A percentile compares a stretch with the other conserved stretches of the same genome.
Conservation (phyloP, 2,888 invertebrate genomes). For the Argyresthia goedartella region DNA sequence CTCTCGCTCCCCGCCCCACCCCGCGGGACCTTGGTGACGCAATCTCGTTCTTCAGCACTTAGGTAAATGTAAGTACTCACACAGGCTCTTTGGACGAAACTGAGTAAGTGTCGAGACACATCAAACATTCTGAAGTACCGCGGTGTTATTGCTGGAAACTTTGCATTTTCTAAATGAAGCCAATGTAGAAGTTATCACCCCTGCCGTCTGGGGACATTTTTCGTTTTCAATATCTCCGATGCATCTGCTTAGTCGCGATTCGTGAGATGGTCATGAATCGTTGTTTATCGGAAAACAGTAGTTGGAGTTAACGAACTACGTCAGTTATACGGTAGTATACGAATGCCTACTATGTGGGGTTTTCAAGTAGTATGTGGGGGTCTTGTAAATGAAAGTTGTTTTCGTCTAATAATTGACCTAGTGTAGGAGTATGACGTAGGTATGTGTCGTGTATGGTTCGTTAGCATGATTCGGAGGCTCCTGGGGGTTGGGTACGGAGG, state of each 20-base stretch:
- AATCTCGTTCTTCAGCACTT: conserved; percentile 66
- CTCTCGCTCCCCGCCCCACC: conserved; percentile 59
- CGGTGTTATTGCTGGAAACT: not conserved
- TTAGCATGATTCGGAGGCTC: conserved; percentile 7
- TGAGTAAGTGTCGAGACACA: conserved; percentile 8
- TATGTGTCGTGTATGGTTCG: not conserved
- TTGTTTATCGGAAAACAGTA: not conserved
- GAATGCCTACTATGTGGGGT: no score
- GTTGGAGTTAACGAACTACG: not conserved
- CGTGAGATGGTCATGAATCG: not conserved
- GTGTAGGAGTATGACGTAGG: not conserved
- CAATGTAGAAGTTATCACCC: not conserved
- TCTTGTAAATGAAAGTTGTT: no score
- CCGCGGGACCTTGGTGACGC: conserved; percentile 67
- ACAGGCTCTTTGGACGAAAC: conserved; percentile 17
- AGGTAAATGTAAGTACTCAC: conserved; percentile 52
- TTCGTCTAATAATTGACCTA: not conserved
- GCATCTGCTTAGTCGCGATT: conserved; percentile 1
- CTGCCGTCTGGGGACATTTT: not conserved
- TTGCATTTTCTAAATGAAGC: conserved; percentile 5
- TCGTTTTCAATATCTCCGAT: conserved; percentile 5
- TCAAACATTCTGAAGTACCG: not conserved
- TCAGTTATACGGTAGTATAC: not conserved
- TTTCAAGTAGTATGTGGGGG: no score
- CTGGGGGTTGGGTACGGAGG: not conserved